A percentile compares a stretch with the other conserved stretches of the same genome.
Conservation (phyloP, 2,797 vertebrate genomes). For the Anas acuta region DNA sequence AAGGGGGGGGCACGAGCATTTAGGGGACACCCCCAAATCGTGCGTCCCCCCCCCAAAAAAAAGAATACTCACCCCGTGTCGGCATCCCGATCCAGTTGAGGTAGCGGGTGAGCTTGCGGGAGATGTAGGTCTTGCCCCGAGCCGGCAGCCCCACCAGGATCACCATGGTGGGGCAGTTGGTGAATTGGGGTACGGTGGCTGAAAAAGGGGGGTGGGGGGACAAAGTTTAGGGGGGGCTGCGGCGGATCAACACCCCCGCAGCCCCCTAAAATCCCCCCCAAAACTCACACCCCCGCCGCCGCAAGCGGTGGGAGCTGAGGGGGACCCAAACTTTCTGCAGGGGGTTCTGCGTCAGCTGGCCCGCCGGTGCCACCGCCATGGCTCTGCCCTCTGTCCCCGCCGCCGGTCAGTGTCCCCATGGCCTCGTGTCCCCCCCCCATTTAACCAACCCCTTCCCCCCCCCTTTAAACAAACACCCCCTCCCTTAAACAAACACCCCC, state of each 20-base stretch:
- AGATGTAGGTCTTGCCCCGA: conserved; percentile 94
- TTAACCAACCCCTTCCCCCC: conserved; percentile 66
- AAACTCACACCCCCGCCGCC: conserved; percentile 88
- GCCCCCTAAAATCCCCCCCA: background rate
- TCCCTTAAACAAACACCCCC: background rate
- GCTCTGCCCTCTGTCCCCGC: conserved; percentile 3
- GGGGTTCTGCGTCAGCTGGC: conserved; percentile 83
- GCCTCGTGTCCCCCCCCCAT: conserved; percentile 70
- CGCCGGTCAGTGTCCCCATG: background rate
- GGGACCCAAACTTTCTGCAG: conserved; percentile 90
- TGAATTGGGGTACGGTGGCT: conserved; percentile 92
- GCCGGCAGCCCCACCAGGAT: conserved; percentile 92
- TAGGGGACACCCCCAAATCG: accelerated
- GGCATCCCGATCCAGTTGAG: conserved; percentile 93
- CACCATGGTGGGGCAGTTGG: conserved; percentile 93
- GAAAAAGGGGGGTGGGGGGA: background rate
- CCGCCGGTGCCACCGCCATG: conserved; percentile 76
- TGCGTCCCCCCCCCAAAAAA: background rate
- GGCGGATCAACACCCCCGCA: background rate
- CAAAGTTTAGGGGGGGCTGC: background rate
- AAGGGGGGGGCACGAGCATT: background rate
- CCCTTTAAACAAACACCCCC: background rate
- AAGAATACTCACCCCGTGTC: conserved; percentile 82
- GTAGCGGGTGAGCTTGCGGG: conserved; percentile 92
- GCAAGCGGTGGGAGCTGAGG: conserved; percentile 78